phyloP scores from a whole-genome alignment of 2,797 vertebrate genomes.

The Acrossocheilus wenchowensis region DNA sequence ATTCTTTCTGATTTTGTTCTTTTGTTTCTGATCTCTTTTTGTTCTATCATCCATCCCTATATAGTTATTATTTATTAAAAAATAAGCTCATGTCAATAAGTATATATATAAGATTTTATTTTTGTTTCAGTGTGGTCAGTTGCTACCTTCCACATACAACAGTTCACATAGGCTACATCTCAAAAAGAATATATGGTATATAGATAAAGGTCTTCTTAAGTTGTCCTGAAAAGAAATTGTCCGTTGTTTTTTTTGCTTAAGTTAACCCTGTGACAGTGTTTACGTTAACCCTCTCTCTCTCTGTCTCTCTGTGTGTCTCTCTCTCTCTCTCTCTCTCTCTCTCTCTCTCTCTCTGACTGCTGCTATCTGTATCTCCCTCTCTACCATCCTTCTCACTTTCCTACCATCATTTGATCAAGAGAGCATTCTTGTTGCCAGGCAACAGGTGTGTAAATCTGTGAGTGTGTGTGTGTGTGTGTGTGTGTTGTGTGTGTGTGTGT shows the following conservation, averaged over 20 bases:
- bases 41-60: neutral
- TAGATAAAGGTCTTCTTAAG: neutral
- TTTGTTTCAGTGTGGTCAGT: neutral
- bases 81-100: too few species aligned
- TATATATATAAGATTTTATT: too few species aligned
- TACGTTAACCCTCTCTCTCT: slow-evolving; percentile 23
- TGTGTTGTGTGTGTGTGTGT: slow-evolving; percentile 43
- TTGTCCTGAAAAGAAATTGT: neutral
- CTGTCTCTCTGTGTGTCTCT: slow-evolving; percentile 43
- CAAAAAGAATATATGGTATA: neutral
- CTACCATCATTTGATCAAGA: slow-evolving; percentile 61
- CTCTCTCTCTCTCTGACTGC: slow-evolving; percentile 48
- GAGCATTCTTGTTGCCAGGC: slow-evolving; percentile 77
- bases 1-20: neutral
- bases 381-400: slow-evolving; percentile 49
- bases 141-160: neutral
- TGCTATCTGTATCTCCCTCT: slow-evolving; percentile 34
- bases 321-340: slow-evolving; percentile 53
- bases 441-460: slow-evolving; percentile 72
- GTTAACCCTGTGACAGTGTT: slow-evolving; percentile 15
- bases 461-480: slow-evolving; percentile 28
- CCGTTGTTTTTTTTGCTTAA: neutral
- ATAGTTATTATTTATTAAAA: too few species aligned
- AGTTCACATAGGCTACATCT: neutral
- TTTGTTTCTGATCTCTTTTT: too few species aligned